Evolutionary conservation across 2,888 invertebrate genomes (phyloP), one percentile per base, ranked within the genome.

Genomic region (Portevinia maculata): DNA sequence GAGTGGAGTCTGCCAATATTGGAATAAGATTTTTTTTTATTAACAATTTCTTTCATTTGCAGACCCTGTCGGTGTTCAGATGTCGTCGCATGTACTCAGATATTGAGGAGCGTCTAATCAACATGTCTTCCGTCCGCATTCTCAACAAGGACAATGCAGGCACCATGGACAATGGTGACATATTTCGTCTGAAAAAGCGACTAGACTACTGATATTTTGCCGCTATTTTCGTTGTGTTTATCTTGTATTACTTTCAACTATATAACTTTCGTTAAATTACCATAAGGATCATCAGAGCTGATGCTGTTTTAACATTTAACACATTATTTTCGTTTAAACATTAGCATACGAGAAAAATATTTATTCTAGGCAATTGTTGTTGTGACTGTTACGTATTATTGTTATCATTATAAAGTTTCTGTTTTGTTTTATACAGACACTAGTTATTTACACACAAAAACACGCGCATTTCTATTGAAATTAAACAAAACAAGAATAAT

Each of bases 201-300:
- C 86, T 89, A 34, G 88, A 90, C 86, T 90, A 89, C 90, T 90
- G 90, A 90, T 90, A 89, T 87, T 89, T 90, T 79, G 88, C 86
- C 28, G 89, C 89, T 0, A 87, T 90, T 86, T 89, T 90, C 24
- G 86, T 90, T 87, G 89, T 89, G 53, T 87, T 88, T 73, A 86
- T 90, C 76, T 71, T 90, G 13, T 89, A 89, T 86, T 90, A 90
- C 85, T 89, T 90, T 86, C 89, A 90, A 79, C 83, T 89, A 75
- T 89, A 89, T 84, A 88, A 88, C 83, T 88, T 90, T 86, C 89
- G 87, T 86, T 89, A 87, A 48, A 86, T 34, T 62, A 57, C 34
- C 52, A 11, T 69, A 69, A 75, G 75, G 52, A 57, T 52, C 41
- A 69, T 75, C 62, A 62, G 78, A 78, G 71, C 78, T 78, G 59